Evolutionary conservation across 1,140 invertebrate species (phyloP).

Genomic region (Bombus polaris): DNA sequence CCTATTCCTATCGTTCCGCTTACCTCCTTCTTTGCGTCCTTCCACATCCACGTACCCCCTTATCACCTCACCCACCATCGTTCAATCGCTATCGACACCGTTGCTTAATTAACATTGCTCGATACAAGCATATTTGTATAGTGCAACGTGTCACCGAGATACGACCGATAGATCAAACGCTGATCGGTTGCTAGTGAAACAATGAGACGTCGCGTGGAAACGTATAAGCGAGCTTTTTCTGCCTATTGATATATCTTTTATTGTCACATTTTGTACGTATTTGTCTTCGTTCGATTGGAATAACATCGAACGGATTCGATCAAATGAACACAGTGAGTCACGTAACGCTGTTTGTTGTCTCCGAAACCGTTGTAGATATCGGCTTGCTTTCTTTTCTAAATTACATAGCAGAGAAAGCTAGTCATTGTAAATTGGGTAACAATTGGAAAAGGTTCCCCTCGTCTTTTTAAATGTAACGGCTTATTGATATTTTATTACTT

Average conservation of each 20-base stretch:
- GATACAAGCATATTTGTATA: neutral
- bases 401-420: neutral
- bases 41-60: slow-evolving; percentile 21
- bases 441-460: neutral
- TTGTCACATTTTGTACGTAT: neutral
- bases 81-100: slow-evolving; percentile 39
- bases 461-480: neutral
- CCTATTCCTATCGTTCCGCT: slow-evolving; percentile 62
- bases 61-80: slow-evolving; percentile 33
- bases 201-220: neutral
- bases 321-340: neutral
- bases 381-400: neutral
- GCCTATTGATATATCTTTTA: too few relatives aligned
- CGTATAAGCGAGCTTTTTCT: neutral
- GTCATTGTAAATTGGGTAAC: neutral
- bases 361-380: neutral
- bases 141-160: too few relatives aligned
- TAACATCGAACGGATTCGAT: neutral
- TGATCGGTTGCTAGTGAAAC: neutral
- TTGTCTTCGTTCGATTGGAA: neutral
- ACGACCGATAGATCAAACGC: neutral
- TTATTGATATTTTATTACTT: neutral
- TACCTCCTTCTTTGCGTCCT: slow-evolving; percentile 52
- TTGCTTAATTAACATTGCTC: slow-evolving; percentile 46
- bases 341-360: neutral